Evolutionary conservation across 2,888 invertebrate species (phyloP).

Genomic region (Leucoma salicis): DNA sequence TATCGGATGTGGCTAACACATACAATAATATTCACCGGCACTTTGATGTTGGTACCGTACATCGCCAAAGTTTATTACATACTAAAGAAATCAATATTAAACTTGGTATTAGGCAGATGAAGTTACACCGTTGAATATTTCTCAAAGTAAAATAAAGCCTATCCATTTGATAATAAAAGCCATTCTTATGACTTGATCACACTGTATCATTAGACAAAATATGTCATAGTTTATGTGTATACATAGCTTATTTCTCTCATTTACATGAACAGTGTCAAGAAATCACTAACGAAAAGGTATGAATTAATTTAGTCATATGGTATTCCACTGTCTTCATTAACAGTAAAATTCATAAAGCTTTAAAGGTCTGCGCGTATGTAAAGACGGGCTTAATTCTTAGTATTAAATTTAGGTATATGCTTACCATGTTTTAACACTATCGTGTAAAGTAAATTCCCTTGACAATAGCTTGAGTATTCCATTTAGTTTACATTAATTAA

Average conservation of each 20-base stretch:
- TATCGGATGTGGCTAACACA: constrained; percentile 8
- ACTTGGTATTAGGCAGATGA: constrained; percentile 5
- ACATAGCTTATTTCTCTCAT: constrained; percentile 20
- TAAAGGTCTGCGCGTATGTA: too few species aligned
- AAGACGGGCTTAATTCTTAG: too few species aligned
- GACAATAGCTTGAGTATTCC: too few species aligned
- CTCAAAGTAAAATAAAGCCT: constrained; percentile 15
- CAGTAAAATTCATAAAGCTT: constrained; percentile 7
- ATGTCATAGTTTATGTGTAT: constrained; percentile 12
- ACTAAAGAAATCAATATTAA: constrained; percentile 36
- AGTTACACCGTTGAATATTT: background rate
- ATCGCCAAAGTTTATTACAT: constrained; percentile 31
- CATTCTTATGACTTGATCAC: constrained; percentile 15
- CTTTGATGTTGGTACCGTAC: constrained; percentile 27
- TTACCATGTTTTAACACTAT: too few species aligned
- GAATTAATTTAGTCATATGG: constrained; percentile 32
- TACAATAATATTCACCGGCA: constrained; percentile 28
- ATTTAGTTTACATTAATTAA: too few species aligned
- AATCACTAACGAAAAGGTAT: constrained; percentile 4
- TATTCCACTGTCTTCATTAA: constrained; percentile 16
- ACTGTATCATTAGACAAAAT: constrained; percentile 21
- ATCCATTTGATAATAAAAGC: background rate
- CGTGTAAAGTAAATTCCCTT: too few species aligned
- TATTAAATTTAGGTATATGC: too few species aligned
- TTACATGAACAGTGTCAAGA: constrained; percentile 28